Conservation (phyloP, 2,888 invertebrate species). For the Orthonevra nobilis region DNA sequence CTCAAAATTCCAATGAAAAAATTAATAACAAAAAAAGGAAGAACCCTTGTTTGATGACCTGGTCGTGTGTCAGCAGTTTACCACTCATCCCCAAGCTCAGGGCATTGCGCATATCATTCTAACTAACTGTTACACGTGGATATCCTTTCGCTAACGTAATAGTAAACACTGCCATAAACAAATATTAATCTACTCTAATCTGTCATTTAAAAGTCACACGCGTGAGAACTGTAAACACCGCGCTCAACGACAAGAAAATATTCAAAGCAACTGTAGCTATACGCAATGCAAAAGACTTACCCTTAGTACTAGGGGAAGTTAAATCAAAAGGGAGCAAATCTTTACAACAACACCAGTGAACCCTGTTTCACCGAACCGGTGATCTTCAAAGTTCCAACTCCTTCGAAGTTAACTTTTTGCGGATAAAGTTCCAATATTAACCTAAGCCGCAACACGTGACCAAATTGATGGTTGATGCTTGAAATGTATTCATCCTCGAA, state of each 20-base stretch:
- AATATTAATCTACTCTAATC: slow-evolving; percentile 80
- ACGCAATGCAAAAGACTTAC: slow-evolving; percentile 16
- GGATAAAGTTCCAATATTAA: slow-evolving; percentile 64
- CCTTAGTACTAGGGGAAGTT: slow-evolving; percentile 32
- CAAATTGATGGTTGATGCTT: slow-evolving; percentile 64
- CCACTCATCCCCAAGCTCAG: slow-evolving; percentile 19
- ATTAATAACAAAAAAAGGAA: slow-evolving; percentile 73
- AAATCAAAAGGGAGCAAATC: slow-evolving; percentile 29
- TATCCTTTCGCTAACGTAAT: slow-evolving; percentile 62
- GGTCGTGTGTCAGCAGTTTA: slow-evolving; percentile 53
- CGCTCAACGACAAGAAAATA: slow-evolving; percentile 27
- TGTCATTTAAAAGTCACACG: slow-evolving; percentile 80
- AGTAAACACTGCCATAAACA: slow-evolving; percentile 74
- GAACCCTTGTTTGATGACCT: slow-evolving; percentile 26
- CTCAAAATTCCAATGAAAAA: slow-evolving; percentile 71
- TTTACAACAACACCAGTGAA: slow-evolving; percentile 14
- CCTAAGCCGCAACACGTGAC: slow-evolving; percentile 78
- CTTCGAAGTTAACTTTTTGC: slow-evolving; percentile 63
- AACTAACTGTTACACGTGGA: slow-evolving; percentile 36
- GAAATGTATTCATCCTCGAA: slow-evolving; percentile 27
- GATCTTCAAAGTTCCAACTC: no score
- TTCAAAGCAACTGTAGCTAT: slow-evolving; percentile 42
- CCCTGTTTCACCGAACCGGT: slow-evolving; percentile 2
- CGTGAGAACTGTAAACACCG: slow-evolving; percentile 79
- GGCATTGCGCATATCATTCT: slow-evolving; percentile 28